Base-by-base conservation (phyloP, 1,140 invertebrate species). In the Venustaconcha ellipsiformis region DNA sequence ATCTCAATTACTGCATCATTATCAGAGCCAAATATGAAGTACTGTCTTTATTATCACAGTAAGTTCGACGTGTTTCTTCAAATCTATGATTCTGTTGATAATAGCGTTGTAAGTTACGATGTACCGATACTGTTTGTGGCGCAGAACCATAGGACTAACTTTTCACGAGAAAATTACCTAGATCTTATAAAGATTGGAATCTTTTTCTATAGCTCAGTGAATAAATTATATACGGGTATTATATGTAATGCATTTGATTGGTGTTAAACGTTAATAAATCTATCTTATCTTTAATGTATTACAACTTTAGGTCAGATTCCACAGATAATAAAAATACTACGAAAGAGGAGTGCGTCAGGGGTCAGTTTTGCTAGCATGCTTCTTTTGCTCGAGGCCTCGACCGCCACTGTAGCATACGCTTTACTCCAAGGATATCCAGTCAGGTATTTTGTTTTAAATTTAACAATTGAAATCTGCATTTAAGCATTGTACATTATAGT, bases 291-390 rank as follows among this genome's bases (percentile, higher is more conserved):
- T n/a, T 23, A 66, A 26, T 20, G 30, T 20, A 6, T 69, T 56
- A 62, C 57, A 70, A 48, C 70, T 72, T 15, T 18, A 83, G 79
- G 79, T 67, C 79, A 80, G 30, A 59, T 83, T 63, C 79, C 79
- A 64, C 79, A 81, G 64, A 83, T 81, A 55, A 67, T 83, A 6
- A 80, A 83, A 72, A 76, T 83, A 58, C 72, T 83, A 18, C 62
- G 72, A 17, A 72, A 73, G 60, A 55, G 79, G 14, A 80, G 78
- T 78, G 79, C 77, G 0, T 76, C 75, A 48, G 79, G 79, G 67
- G 74, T 83, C n/a, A 81, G 74, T 56, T 76, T 83, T 23, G 15
- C 78, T 14, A 81, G 76, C 60, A 78, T 77, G 14, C 70, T 83
- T 55, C 62, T 83, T 26, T 78, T 76, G 69, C 65, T 83, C 1